Percentiles rank a stretch among this genome's conserved stretches.
Conservation (phyloP, 1,140 invertebrate species). For the Calycopis cecrops region DNA sequence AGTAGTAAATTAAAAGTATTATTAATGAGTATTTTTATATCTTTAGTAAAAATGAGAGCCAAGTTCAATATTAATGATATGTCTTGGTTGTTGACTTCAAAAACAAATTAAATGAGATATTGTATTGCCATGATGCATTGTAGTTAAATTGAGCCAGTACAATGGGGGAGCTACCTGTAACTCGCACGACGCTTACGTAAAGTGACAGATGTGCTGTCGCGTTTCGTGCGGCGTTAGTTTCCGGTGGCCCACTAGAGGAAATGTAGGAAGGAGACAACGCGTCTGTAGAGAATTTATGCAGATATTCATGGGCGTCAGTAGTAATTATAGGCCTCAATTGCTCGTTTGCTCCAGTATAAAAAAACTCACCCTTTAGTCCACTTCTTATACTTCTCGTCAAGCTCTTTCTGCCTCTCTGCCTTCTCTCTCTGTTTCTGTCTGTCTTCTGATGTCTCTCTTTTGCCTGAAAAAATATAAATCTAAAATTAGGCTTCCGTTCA, state of each 20-base stretch:
- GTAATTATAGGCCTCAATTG: background rate
- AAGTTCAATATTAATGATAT: background rate
- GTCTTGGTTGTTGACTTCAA: background rate
- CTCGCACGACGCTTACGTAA: too few species aligned
- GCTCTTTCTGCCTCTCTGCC: constrained; percentile 79
- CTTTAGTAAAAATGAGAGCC: background rate
- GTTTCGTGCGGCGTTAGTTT: too few species aligned
- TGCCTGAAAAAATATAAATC: constrained; percentile 41
- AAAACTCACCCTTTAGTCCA: constrained; percentile 93
- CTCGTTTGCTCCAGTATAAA: background rate
- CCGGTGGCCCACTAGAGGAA: too few species aligned
- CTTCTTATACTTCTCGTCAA: constrained; percentile 86
- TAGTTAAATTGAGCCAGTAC: too few species aligned
- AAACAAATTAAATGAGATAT: background rate
- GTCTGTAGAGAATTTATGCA: too few species aligned
- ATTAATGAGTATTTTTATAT: background rate
- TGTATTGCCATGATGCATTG: too few species aligned
- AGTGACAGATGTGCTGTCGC: too few species aligned
- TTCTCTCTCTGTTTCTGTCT: constrained; percentile 78
- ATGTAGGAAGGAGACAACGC: too few species aligned
- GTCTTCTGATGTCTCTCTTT: constrained; percentile 78
- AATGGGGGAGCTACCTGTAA: too few species aligned
- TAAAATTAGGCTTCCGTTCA: too few species aligned
- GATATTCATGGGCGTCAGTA: background rate
- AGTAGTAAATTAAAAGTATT: constrained; percentile 29